These are phyloP conservation scores for Platycnemis pennipes DNA, from an alignment of 2,888 invertebrate genomes.

Conservation along the genomic window DNA sequence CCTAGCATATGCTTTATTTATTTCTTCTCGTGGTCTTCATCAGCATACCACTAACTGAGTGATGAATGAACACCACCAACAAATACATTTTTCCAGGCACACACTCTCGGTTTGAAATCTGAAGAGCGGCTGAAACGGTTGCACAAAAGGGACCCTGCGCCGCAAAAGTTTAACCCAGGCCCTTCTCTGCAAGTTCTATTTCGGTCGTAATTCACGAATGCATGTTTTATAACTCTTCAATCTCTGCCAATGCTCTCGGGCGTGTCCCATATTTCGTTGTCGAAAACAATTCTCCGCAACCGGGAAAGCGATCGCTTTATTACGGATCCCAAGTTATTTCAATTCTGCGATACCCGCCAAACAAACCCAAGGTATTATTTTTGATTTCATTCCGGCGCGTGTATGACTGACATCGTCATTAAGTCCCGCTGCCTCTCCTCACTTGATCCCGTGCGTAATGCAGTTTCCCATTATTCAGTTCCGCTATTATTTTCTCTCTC, in stretches of 20 bases:
- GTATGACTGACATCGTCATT: constrained; percentile 61
- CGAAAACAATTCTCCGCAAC: neutral
- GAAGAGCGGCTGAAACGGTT: neutral
- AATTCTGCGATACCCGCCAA: neutral
- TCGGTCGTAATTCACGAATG: neutral
- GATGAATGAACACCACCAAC: neutral
- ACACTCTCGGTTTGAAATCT: neutral
- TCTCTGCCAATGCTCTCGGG: neutral
- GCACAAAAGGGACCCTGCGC: neutral
- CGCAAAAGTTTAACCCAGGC: neutral
- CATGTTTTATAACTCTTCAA: neutral
- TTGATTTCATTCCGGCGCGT: constrained; percentile 45
- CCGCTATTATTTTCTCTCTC: constrained; percentile 25
- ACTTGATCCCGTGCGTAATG: constrained; percentile 37
- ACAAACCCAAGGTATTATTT: constrained; percentile 26
- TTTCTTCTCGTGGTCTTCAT: neutral
- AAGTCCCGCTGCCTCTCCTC: neutral
- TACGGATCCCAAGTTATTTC: neutral
- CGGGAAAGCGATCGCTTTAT: neutral
- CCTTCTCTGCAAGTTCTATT: neutral
- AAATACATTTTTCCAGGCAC: neutral
- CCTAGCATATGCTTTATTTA: no score
- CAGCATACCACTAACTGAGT: neutral
- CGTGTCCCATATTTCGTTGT: neutral
- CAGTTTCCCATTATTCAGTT: constrained; percentile 54